These are phyloP conservation scores for Agriopis leucophaearia DNA, from an alignment of 2,888 invertebrate genomes.

Conservation along the genomic window DNA sequence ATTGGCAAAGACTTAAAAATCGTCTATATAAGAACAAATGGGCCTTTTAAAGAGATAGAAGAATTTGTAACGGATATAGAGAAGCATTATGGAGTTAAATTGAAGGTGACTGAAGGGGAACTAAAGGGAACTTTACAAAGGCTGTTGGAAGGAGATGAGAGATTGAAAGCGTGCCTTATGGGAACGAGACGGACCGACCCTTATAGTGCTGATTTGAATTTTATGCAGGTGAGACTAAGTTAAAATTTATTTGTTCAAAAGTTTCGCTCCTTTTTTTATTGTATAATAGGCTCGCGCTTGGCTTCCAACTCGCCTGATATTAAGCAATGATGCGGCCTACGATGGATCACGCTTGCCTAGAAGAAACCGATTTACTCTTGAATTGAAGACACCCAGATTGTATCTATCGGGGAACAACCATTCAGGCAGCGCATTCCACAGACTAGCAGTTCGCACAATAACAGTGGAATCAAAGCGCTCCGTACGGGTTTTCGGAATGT, in stretches of 20 bases:
- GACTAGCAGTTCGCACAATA: too few species aligned
- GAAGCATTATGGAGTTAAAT: constrained; percentile 90
- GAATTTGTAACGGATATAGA: constrained; percentile 91
- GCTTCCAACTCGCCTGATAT: too few species aligned
- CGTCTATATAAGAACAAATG: constrained; percentile 92
- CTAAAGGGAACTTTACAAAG: constrained; percentile 90
- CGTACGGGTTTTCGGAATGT: too few species aligned
- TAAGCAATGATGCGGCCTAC: too few species aligned
- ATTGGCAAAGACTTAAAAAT: constrained; percentile 86
- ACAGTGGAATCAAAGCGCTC: too few species aligned
- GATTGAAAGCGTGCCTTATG: constrained; percentile 95
- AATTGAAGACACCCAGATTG: too few species aligned
- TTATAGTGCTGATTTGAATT: constrained; percentile 88
- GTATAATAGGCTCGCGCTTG: too few species aligned
- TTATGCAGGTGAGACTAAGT: constrained; percentile 87
- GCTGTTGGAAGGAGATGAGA: constrained; percentile 85
- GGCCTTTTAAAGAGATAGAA: constrained; percentile 95
- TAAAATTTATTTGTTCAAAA: not conserved
- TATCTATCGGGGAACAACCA: too few species aligned
- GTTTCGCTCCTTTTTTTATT: too few species aligned
- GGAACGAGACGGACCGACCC: constrained; percentile 97
- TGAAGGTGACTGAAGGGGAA: constrained; percentile 89
- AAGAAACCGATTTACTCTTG: too few species aligned
- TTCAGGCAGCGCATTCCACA: too few species aligned
- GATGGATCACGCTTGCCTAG: too few species aligned